These are phyloP conservation scores for Agriopis leucophaearia DNA, from an alignment of 2,888 invertebrate genomes.

Conservation along the genomic window DNA sequence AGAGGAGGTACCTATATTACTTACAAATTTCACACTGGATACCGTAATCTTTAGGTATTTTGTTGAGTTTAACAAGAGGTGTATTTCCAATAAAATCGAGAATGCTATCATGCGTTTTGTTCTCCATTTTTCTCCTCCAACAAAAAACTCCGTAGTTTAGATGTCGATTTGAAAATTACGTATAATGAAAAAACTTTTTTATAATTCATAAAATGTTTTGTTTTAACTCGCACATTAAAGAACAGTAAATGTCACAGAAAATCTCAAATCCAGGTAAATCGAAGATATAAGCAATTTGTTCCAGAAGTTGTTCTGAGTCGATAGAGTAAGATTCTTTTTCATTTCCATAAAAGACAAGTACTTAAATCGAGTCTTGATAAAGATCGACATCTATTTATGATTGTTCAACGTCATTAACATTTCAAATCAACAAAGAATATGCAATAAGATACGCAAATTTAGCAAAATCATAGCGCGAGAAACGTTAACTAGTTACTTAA, in stretches of 20 bases:
- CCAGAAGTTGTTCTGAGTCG: neutral
- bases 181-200: too few relatives aligned
- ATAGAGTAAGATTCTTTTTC: neutral
- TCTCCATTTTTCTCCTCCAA: conserved; percentile 12
- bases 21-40: conserved; percentile 94
- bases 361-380: conserved; percentile 7
- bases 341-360: neutral
- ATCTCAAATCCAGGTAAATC: neutral
- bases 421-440: conserved; percentile 4
- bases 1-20: conserved; percentile 70
- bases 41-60: conserved; percentile 90
- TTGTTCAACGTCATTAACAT: conserved; percentile 16
- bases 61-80: conserved; percentile 91
- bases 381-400: conserved; percentile 1
- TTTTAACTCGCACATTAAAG: neutral
- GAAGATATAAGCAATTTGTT: neutral
- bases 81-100: conserved; percentile 92
- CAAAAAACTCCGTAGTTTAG: neutral
- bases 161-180: neutral
- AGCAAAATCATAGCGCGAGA: neutral
- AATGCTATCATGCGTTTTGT: conserved; percentile 84
- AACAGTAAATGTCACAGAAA: neutral
- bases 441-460: conserved; percentile 17
- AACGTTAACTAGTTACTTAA: neutral
- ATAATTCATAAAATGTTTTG: neutral